phyloP scores from a whole-genome alignment of 2,888 invertebrate species.

The Melinaea menophilus region DNA sequence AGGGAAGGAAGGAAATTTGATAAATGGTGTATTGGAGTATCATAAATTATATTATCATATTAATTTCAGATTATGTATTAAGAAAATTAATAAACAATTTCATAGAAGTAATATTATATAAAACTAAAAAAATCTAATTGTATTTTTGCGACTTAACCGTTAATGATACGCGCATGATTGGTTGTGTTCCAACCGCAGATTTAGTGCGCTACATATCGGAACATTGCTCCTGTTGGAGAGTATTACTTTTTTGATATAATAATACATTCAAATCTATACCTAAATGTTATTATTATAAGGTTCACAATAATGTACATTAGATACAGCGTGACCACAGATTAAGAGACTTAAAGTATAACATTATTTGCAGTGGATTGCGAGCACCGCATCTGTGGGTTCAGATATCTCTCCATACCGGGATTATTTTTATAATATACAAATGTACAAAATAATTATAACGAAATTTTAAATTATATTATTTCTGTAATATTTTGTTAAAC shows the following conservation, averaged over 20 bases:
- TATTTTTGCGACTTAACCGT: slow-evolving; percentile 24
- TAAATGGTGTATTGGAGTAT: too few relatives aligned
- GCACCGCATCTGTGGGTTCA: slow-evolving; percentile 19
- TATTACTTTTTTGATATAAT: slow-evolving; percentile 12
- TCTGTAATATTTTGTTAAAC: not conserved
- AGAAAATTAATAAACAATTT: too few relatives aligned
- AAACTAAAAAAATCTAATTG: slow-evolving; percentile 11
- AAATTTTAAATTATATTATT: not conserved
- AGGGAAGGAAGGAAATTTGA: too few relatives aligned
- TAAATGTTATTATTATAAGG: not conserved
- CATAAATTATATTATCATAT: too few relatives aligned
- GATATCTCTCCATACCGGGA: slow-evolving; percentile 12
- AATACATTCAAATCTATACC: slow-evolving; percentile 7
- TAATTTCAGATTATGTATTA: too few relatives aligned
- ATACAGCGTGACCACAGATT: slow-evolving; percentile 20
- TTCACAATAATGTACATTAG: slow-evolving; percentile 12
- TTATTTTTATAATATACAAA: slow-evolving; percentile 1
- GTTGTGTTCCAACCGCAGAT: slow-evolving; percentile 24
- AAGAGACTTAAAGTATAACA: slow-evolving; percentile 26
- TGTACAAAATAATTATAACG: not conserved
- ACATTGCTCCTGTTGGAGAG: slow-evolving; percentile 14
- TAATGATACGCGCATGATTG: slow-evolving; percentile 26
- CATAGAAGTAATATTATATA: not conserved
- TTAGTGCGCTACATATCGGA: slow-evolving; percentile 25
- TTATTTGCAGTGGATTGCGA: slow-evolving; percentile 26